A percentile compares a stretch with the other conserved stretches of the same genome.
Evolutionary conservation across 2,888 invertebrate species (phyloP).

Genomic region (Lepidonotus clava): DNA sequence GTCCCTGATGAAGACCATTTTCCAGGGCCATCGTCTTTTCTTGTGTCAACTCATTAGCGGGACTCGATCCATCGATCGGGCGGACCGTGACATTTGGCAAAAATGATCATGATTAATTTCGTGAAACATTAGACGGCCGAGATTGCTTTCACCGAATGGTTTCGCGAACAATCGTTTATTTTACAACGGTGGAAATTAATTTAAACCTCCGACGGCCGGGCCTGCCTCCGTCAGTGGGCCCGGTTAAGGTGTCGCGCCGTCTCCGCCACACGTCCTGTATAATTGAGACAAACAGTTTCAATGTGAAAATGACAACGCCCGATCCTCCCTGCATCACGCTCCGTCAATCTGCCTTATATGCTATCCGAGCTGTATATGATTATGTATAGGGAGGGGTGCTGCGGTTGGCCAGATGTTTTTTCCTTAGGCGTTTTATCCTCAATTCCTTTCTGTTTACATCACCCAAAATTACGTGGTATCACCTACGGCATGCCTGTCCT

Average conservation of each 20-base stretch:
- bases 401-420: too few relatives aligned
- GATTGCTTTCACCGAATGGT: conserved; percentile 21
- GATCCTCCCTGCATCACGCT: background rate
- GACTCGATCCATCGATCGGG: conserved; percentile 5
- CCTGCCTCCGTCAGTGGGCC: too few relatives aligned
- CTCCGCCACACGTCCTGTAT: background rate
- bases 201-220: too few relatives aligned
- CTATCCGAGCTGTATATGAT: too few relatives aligned
- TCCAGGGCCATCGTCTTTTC: background rate
- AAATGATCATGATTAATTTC: conserved; percentile 23
- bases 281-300: background rate
- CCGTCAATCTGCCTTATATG: too few relatives aligned
- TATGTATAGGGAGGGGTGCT: too few relatives aligned
- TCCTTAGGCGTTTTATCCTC: too few relatives aligned
- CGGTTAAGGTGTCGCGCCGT: too few relatives aligned
- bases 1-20: background rate
- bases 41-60: conserved; percentile 35
- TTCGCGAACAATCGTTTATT: background rate
- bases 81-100: conserved; percentile 8
- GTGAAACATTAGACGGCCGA: conserved; percentile 26
- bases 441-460: too few relatives aligned
- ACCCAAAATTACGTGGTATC: too few relatives aligned
- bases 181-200: background rate
- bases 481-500: too few relatives aligned
- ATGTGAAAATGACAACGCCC: background rate